These are phyloP conservation scores for Drosophila niveifrons DNA, from an alignment of 2,888 invertebrate species.

Conservation along the genomic window DNA sequence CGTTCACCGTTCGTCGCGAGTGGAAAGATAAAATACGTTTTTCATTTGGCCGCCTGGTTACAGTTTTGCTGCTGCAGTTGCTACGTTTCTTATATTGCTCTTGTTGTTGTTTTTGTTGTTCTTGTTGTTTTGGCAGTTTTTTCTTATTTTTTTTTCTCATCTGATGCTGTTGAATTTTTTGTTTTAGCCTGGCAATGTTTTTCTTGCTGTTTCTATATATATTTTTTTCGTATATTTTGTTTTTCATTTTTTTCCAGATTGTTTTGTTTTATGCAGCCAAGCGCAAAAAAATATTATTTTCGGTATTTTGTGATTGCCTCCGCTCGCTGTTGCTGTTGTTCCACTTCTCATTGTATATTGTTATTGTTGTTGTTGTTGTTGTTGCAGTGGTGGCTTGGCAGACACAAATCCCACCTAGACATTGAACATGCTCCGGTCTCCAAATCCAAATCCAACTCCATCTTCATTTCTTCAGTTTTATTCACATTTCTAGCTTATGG, in stretches of 20 bases:
- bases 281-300: slow-evolving; percentile 79
- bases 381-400: slow-evolving; percentile 41
- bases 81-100: slow-evolving; percentile 42
- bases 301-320: slow-evolving; percentile 77
- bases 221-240: slow-evolving; percentile 29
- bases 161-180: slow-evolving; percentile 64
- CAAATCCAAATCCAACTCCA: slow-evolving; percentile 18
- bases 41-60: slow-evolving; percentile 76
- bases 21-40: slow-evolving; percentile 81
- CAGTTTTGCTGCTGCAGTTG: slow-evolving; percentile 65
- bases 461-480: neutral
- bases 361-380: slow-evolving; percentile 14
- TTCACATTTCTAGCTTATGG: slow-evolving; percentile 57
- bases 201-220: slow-evolving; percentile 32
- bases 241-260: slow-evolving; percentile 43
- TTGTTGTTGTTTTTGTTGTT: slow-evolving; percentile 18
- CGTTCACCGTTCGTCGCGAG: slow-evolving; percentile 60
- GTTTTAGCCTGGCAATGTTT: slow-evolving; percentile 65
- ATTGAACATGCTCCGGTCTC: slow-evolving; percentile 57
- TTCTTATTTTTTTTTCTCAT: slow-evolving; percentile 14
- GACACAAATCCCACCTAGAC: slow-evolving; percentile 68
- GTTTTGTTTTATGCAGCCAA: slow-evolving; percentile 72
- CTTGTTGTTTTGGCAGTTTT: neutral
- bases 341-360: slow-evolving; percentile 9
- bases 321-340: slow-evolving; percentile 51